Percentiles rank a stretch among this genome's conserved stretches.
phyloP scores from a whole-genome alignment of 2,113 vertebrate genomes.

The Notothenia coriiceps region DNA sequence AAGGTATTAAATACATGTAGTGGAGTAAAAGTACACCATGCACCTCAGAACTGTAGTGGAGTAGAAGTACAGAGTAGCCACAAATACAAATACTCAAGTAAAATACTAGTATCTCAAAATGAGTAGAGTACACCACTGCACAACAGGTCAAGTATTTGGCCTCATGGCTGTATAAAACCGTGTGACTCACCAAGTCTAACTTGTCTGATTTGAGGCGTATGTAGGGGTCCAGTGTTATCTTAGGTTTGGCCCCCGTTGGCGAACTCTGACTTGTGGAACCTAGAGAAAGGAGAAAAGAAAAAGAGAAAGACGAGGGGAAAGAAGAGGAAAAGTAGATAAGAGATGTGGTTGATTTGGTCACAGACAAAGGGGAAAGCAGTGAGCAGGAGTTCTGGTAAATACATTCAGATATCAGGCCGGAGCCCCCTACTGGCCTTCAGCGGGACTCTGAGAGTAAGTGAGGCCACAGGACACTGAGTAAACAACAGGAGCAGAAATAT shows the following conservation, averaged over 20 bases:
- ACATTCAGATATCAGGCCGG: background rate
- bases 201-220: conserved; percentile 91
- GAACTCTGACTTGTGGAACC: conserved; percentile 81
- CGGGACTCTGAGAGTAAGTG: background rate
- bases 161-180: background rate
- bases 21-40: too few relatives aligned
- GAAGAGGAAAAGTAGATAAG: background rate
- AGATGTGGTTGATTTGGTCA: background rate
- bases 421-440: too few relatives aligned
- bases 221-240: conserved; percentile 90
- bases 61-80: too few relatives aligned
- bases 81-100: too few relatives aligned
- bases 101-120: too few relatives aligned
- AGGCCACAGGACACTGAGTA: conserved; percentile 12
- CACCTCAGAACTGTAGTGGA: too few relatives aligned
- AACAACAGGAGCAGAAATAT: conserved; percentile 40
- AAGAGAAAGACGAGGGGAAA: background rate
- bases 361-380: background rate
- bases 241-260: conserved; percentile 81
- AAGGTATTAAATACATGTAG: too few relatives aligned
- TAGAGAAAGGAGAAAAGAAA: conserved; percentile 46
- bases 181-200: conserved; percentile 88
- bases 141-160: background rate
- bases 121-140: too few relatives aligned
- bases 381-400: background rate